phyloP scores from a whole-genome alignment of 2,888 invertebrate genomes.

The Petrolisthes cinctipes region DNA sequence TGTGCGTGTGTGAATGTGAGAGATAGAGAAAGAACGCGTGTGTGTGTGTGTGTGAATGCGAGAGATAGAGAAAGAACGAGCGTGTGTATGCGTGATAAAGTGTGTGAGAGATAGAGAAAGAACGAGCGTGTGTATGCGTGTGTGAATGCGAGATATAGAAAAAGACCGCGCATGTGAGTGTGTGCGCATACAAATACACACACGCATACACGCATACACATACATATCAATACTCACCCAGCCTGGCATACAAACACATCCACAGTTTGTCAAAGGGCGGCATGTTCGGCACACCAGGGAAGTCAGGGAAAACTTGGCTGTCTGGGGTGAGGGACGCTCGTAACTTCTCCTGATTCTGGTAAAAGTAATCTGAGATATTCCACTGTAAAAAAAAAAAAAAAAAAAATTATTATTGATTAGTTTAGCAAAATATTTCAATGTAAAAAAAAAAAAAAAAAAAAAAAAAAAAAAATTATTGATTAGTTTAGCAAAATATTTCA shows the following conservation, averaged over 20 bases:
- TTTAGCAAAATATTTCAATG: background rate
- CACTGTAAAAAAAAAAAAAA: constrained; percentile 77
- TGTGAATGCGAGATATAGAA: too few species aligned
- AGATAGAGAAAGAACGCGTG: too few species aligned
- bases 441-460: background rate
- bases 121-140: too few species aligned
- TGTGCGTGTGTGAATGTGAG: too few species aligned
- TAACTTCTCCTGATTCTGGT: constrained; percentile 91
- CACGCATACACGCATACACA: too few species aligned
- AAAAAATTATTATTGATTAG: background rate
- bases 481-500: background rate
- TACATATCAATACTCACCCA: constrained; percentile 74
- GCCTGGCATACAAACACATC: constrained; percentile 92
- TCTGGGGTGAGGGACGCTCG: constrained; percentile 81
- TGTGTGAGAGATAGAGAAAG: too few species aligned
- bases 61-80: too few species aligned
- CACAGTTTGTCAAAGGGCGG: constrained; percentile 92
- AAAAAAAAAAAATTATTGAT: background rate
- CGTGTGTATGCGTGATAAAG: too few species aligned
- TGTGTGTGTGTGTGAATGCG: too few species aligned
- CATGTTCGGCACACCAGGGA: constrained; percentile 85
- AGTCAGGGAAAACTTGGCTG: constrained; percentile 83
- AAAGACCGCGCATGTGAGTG: too few species aligned
- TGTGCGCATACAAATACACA: too few species aligned
- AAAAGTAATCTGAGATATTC: constrained; percentile 98